Conservation (phyloP, 2,797 vertebrate genomes). For the Ptychobarbus kaznakovi region DNA sequence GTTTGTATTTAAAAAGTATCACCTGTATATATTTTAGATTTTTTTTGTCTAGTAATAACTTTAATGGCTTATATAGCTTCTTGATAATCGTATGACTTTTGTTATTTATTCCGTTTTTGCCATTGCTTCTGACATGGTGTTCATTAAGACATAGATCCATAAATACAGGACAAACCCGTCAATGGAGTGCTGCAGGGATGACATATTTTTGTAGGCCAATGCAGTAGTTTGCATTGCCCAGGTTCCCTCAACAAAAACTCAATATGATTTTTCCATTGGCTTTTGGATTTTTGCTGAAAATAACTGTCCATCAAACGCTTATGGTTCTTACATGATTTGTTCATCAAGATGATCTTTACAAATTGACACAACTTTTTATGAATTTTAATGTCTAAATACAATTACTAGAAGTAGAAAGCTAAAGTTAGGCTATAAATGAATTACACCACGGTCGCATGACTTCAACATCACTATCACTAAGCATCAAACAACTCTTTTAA, state of each 20-base stretch:
- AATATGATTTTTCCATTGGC: not conserved
- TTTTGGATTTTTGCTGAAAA: not conserved
- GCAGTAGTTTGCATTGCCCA: not conserved
- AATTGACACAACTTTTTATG: not conserved
- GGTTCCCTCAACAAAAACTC: not conserved
- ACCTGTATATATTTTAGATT: not conserved
- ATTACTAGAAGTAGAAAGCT: not conserved
- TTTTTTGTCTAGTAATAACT: no score
- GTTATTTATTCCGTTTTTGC: not conserved
- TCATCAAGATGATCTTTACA: not conserved
- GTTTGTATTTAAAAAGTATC: constrained; percentile 2
- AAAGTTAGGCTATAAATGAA: not conserved
- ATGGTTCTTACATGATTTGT: not conserved
- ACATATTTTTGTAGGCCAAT: not conserved
- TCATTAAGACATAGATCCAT: no score
- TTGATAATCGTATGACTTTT: no score
- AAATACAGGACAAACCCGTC: not conserved
- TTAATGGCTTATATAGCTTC: no score
- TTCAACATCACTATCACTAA: not conserved
- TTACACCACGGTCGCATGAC: not conserved
- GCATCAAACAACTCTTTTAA: not conserved
- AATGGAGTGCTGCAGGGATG: not conserved
- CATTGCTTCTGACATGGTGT: no score
- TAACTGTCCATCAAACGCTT: not conserved
- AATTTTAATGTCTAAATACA: not conserved